Evolutionary conservation across 2,113 vertebrate genomes (phyloP), one percentile per base, ranked within the genome.

Genomic region (Romanogobio albipinnatus): DNA sequence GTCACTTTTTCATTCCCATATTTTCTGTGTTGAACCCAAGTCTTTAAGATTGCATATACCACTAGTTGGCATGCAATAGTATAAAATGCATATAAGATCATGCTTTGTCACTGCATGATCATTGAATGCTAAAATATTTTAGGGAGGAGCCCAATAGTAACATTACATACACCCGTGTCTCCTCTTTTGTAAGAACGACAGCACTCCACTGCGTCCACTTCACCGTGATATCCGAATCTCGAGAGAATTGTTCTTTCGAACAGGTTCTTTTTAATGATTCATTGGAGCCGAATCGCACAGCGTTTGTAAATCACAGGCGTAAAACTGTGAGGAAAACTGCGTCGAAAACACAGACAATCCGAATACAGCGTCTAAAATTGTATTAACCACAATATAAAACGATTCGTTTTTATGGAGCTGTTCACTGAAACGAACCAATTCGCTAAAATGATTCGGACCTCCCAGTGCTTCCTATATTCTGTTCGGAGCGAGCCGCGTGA

Each of bases 401-500:
- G 64, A 19, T 36, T 36, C 0, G 8, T 68, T 17, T 64, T 68
- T 22, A 22, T 70, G 3, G 2, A 70, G 15, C 15, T 9, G 71
- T 74, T 74, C 71, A 26, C 7, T 53, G 1, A 29, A 39, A 70
- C 4, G 45, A 81, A 81, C 62, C 79, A 62, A 70, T 56, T 81
- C 24, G 0, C 13, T 9, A 0, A 26, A 45, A 14, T 13, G 74
- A 70, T 9, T 11, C 64, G 22, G 56, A 75, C 58, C 47, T 74
- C 58, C 5, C 14, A 11, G n/a, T 56, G 14, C 36, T 62, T 13
- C 22, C 43, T 45, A 26, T 45, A 13, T n/a, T 82, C 4, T 61
- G 71, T 74, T 22, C 22, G 19, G 86, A 61, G 39, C 68, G 86
- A 61, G 39, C 68, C n/a, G 13, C 39, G n/a, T 71, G 89, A 90